phyloP scores from a whole-genome alignment of 1,140 invertebrate genomes.

The Teleogryllus occipitalis region DNA sequence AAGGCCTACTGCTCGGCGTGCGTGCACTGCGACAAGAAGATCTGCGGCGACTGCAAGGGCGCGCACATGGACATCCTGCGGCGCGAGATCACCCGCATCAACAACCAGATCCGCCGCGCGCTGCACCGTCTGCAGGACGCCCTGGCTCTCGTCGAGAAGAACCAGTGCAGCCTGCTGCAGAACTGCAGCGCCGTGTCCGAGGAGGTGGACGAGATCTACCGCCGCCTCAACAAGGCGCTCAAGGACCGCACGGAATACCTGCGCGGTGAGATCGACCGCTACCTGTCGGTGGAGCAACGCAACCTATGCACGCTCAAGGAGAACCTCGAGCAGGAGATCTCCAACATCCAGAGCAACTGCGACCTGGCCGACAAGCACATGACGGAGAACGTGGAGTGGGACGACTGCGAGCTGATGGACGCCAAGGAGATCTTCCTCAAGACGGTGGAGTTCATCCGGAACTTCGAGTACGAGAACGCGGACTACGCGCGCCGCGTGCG shows the following conservation, averaged over 20 bases:
- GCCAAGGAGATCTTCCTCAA: constrained; percentile 91
- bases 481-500: constrained; percentile 79
- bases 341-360: constrained; percentile 89
- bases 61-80: constrained; percentile 93
- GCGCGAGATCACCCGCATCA: constrained; percentile 86
- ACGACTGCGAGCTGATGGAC: constrained; percentile 82
- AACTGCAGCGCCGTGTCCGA: constrained; percentile 80
- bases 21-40: constrained; percentile 90
- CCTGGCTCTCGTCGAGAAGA: constrained; percentile 73
- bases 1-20: constrained; percentile 85
- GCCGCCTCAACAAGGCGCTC: constrained; percentile 78
- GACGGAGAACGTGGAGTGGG: constrained; percentile 72
- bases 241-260: constrained; percentile 86
- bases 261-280: constrained; percentile 80
- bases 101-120: constrained; percentile 81
- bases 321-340: constrained; percentile 84
- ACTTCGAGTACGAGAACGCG: constrained; percentile 84
- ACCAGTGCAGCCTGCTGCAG: constrained; percentile 69
- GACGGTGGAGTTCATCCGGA: constrained; percentile 86
- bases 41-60: constrained; percentile 81
- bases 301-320: constrained; percentile 80
- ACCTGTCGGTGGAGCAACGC: constrained; percentile 71
- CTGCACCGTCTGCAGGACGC: constrained; percentile 80
- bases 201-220: constrained; percentile 86
- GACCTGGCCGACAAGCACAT: constrained; percentile 93